Conservation (phyloP, 2,888 invertebrate genomes). For the Elegia similella region DNA sequence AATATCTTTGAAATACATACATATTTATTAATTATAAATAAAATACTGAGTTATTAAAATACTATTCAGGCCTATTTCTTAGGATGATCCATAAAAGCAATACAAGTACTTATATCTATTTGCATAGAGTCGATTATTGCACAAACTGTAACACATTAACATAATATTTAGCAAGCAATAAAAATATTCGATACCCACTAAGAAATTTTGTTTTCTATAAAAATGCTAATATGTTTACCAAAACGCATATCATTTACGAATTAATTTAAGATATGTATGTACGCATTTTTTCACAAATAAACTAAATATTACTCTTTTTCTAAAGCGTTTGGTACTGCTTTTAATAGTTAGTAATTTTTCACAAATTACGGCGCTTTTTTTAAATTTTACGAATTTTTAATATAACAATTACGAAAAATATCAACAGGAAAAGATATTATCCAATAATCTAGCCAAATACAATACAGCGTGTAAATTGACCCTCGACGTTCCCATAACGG, state of each 20-base stretch:
- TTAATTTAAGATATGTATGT: neutral
- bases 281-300: neutral
- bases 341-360: too few relatives aligned
- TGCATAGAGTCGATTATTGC: slow-evolving; percentile 21
- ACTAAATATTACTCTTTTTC: too few relatives aligned
- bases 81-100: slow-evolving; percentile 15
- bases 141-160: slow-evolving; percentile 35
- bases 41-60: slow-evolving; percentile 11
- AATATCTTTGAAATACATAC: neutral
- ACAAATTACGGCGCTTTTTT: too few relatives aligned
- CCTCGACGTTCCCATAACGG: too few relatives aligned
- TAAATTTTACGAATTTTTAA: too few relatives aligned
- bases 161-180: slow-evolving; percentile 25
- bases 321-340: too few relatives aligned
- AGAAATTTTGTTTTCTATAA: neutral
- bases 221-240: neutral
- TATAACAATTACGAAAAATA: too few relatives aligned
- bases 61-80: slow-evolving; percentile 18
- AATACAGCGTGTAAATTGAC: too few relatives aligned
- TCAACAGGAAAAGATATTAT: too few relatives aligned
- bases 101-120: slow-evolving; percentile 12
- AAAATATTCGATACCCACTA: slow-evolving; percentile 4
- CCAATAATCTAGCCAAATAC: too few relatives aligned
- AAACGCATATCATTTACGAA: neutral
- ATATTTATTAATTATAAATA: slow-evolving; percentile 15